Base-by-base conservation (phyloP, 1,140 invertebrate genomes). In the Alviniconcha marisindica region DNA sequence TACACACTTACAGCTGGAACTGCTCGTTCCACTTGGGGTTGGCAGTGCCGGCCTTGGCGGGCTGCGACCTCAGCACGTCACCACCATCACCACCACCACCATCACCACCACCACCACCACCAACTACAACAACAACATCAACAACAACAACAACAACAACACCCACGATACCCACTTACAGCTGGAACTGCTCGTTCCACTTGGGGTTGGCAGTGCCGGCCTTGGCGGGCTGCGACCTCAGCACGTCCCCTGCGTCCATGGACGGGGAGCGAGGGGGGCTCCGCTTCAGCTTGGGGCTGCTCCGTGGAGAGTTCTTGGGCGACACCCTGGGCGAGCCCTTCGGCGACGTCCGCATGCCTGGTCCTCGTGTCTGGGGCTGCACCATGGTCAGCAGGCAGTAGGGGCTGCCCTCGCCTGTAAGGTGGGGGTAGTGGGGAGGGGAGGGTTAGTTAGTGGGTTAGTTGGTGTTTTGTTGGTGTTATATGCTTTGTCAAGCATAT, bases 131-230 rank as follows among this genome's bases (percentile, higher is more conserved):
- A n/a, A n/a, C n/a, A n/a, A n/a, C n/a, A n/a, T n/a, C n/a, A n/a
- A n/a, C n/a, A n/a, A n/a, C n/a, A n/a, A n/a, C n/a, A n/a, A n/a
- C n/a, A n/a, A n/a, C n/a, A n/a, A n/a, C n/a, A n/a, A n/a, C 44
- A 48, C 44, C 5, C 5, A 48, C 24, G 60, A 63, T 24, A 66
- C 28, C 24, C 12, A 88, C 87, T 85, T 86, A 90, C 89, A 90
- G 48, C 31, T 81, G 56, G 77, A 90, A 89, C 24, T 88, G 86
- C 44, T 90, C 88, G 81, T 90, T 89, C 89, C 89, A 90, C 76
- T 89, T 87, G 0, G 88, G 87, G 36, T 86, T 63, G 4, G 77
- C 51, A 0, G 73, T 82, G 24, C 83, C 73, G n/a, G n/a, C n/a
- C 56, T 86, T 88, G 15, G 86, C 83, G 21, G 84, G 81, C n/a